These are phyloP conservation scores for Bombus cullumanus DNA, from an alignment of 1,140 invertebrate genomes.

Conservation along the genomic window DNA sequence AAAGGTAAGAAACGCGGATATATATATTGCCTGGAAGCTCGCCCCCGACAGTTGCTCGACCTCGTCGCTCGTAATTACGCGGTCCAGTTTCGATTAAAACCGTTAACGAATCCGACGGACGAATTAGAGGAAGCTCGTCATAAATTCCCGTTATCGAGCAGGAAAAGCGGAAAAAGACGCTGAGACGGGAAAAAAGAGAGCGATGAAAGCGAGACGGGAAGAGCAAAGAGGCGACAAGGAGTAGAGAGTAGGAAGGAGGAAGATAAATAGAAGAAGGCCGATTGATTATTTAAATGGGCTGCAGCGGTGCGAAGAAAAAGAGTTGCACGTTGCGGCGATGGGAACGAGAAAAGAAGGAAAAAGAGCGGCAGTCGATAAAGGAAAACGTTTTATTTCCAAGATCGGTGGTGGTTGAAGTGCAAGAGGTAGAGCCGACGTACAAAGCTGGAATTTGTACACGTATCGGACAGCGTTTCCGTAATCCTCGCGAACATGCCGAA, in stretches of 20 bases:
- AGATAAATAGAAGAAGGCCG: conserved; percentile 13
- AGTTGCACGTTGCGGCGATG: neutral
- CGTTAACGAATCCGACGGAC: conserved; percentile 20
- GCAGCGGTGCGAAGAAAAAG: neutral
- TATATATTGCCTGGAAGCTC: neutral
- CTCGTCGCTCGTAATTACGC: neutral
- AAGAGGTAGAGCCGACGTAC: neutral
- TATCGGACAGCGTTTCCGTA: conserved; percentile 15
- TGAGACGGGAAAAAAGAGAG: neutral
- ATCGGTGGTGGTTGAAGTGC: neutral
- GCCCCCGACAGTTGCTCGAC: too few relatives aligned
- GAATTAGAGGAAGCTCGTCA: conserved; percentile 20
- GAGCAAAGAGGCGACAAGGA: neutral
- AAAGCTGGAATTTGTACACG: conserved; percentile 42
- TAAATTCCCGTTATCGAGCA: conserved; percentile 41
- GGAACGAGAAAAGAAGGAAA: neutral
- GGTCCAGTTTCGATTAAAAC: neutral
- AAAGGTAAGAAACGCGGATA: neutral
- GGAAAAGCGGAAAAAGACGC: neutral
- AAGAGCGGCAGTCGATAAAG: neutral
- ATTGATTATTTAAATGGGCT: conserved; percentile 58
- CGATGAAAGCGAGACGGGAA: neutral
- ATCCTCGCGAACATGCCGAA: conserved; percentile 33
- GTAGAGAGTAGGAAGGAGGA: conserved; percentile 10
- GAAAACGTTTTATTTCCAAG: conserved; percentile 52